These are phyloP conservation scores for Sula dactylatra DNA, from an alignment of 2,113 vertebrate genomes.

Conservation along the genomic window DNA sequence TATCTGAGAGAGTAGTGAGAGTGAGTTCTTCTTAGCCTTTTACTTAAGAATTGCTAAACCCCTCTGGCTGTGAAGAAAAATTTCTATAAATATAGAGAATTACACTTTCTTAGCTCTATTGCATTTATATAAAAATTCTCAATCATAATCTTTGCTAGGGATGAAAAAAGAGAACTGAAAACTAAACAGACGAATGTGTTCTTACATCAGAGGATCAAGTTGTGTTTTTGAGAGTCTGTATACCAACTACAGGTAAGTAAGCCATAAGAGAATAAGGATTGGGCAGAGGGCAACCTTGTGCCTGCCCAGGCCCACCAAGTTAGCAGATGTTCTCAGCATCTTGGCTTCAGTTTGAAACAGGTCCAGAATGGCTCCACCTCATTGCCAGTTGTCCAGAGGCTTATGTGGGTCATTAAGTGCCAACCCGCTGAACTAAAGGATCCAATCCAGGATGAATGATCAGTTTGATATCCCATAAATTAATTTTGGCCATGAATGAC, in stretches of 20 bases:
- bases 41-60: not conserved
- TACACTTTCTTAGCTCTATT: not conserved
- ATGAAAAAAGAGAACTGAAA: not conserved
- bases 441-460: not conserved
- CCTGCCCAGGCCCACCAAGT: not conserved
- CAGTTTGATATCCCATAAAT: not conserved
- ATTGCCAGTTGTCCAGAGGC: not conserved
- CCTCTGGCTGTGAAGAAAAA: not conserved
- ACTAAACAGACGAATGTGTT: not conserved
- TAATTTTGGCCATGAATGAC: not conserved
- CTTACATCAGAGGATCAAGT: not conserved
- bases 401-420: not conserved
- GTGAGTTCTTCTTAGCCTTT: not conserved
- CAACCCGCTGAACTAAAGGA: not conserved
- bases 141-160: not conserved
- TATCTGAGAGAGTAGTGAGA: not conserved
- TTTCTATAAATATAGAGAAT: not conserved
- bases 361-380: not conserved
- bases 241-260: not conserved
- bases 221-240: accelerated
- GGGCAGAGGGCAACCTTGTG: not conserved
- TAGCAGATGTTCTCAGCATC: not conserved
- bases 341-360: not conserved
- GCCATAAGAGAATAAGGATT: not conserved
- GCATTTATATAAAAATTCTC: not conserved